Evolutionary conservation across 1,140 invertebrate genomes (phyloP).

Genomic region (Mycetomoellerius zeteki): DNA sequence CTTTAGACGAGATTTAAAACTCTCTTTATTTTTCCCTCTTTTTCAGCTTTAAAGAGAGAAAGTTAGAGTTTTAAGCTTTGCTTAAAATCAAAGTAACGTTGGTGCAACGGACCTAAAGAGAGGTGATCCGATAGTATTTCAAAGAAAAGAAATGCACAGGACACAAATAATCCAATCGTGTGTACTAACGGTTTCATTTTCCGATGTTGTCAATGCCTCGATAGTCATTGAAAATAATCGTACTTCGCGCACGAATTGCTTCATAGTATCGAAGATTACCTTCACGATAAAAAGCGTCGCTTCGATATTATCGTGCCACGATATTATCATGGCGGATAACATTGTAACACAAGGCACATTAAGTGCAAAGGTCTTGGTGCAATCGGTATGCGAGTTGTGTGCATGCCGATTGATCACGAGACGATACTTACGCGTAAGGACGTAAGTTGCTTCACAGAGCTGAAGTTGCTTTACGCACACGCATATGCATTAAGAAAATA

Average conservation of each 20-base stretch:
- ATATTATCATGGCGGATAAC: conserved; percentile 34
- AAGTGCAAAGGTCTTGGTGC: conserved; percentile 10
- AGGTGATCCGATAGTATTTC: too few relatives aligned
- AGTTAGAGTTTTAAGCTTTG: too few relatives aligned
- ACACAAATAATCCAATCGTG: neutral
- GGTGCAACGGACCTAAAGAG: too few relatives aligned
- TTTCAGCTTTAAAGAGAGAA: too few relatives aligned
- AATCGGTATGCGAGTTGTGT: conserved; percentile 1
- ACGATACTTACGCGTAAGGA: neutral
- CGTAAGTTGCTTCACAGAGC: neutral
- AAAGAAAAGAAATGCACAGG: too few relatives aligned
- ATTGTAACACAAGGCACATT: conserved; percentile 18
- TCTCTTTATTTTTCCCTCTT: too few relatives aligned
- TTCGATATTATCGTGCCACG: conserved; percentile 27
- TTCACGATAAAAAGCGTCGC: neutral
- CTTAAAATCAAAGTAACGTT: too few relatives aligned
- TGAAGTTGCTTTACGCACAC: neutral
- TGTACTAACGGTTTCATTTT: neutral
- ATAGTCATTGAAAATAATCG: neutral
- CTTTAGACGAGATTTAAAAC: too few relatives aligned
- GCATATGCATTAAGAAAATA: conserved; percentile 9
- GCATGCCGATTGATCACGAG: conserved; percentile 32
- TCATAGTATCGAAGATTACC: neutral
- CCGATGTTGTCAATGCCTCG: neutral
- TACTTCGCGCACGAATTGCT: neutral